phyloP scores from a whole-genome alignment of 2,888 invertebrate genomes.

The Entomobrya proxima region DNA sequence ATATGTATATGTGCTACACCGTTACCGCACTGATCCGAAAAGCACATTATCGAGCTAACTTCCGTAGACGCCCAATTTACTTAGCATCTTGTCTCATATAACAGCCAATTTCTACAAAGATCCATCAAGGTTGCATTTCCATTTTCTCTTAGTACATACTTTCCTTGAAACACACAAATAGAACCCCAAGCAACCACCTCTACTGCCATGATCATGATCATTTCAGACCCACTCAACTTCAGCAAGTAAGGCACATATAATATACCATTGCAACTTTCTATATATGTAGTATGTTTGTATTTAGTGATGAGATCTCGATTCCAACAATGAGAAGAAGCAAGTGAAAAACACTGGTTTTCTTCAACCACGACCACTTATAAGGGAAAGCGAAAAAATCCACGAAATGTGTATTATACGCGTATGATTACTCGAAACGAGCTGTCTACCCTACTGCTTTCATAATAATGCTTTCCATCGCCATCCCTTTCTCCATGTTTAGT shows the following conservation, averaged over 20 bases:
- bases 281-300: no score
- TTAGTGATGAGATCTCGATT: not conserved
- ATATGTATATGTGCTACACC: not conserved
- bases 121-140: constrained; percentile 68
- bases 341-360: constrained; percentile 27
- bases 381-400: not conserved
- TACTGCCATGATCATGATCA: not conserved
- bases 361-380: not conserved
- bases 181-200: constrained; percentile 11
- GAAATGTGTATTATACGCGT: not conserved
- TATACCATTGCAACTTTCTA: no score
- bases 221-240: not conserved
- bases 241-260: constrained; percentile 14
- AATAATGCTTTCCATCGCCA: not conserved
- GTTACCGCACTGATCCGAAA: constrained; percentile 43
- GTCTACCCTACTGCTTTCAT: not conserved
- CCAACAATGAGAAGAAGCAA: not conserved
- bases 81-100: constrained; percentile 69
- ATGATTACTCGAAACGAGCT: not conserved
- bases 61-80: constrained; percentile 69
- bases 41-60: constrained; percentile 63
- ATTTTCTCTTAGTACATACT: constrained; percentile 44
- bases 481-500: constrained; percentile 11
- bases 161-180: constrained; percentile 23
- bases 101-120: constrained; percentile 68